Evolutionary conservation across 1,140 invertebrate species (phyloP), one percentile per base, ranked within the genome.

Genomic region (Drosophila athabasca): DNA sequence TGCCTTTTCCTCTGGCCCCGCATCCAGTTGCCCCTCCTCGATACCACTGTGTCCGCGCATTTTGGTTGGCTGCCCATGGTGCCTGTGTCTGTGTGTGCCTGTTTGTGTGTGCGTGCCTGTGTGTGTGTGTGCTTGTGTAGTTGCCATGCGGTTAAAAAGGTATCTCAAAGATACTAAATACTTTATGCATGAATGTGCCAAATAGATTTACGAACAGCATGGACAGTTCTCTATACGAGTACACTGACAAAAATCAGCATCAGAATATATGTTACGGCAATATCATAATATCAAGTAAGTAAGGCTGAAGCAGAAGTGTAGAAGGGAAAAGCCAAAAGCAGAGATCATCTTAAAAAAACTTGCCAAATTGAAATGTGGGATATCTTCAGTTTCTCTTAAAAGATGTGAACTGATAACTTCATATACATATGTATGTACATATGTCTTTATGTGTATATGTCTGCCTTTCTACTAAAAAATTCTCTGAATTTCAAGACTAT

Each of bases 131-230:
- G 67, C 69, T 67, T 79, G 66, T 88, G 82, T 87, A 88, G 83
- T 88, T 87, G 79, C 58, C 76, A 79, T 87, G 83, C 72, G 83
- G 83, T 87, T 87, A 88, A 88, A 87, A 83, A 88, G 83, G 83
- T 87, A 87, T 87, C 83, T 87, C 79, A 83, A 87, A 87, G 83
- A 87, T 87, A 87, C 83, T 87, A 87, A 87, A 87, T 87, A 87
- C 83, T 87, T 87, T 87, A 87, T 87, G 83, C 83, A 88, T 88
- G 83, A 88, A 87, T 87, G 83, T 87, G 83, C 83, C 83, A 87
- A 87, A 87, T 87, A 87, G 82, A 87, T 87, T 87, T 87, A 87
- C 82, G 82, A 87, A 78, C 78, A 71, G 52, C 53, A 31, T 50
- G 57, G 57, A 31, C 59, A 61, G 59, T 61, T 61, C 24, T 53